Evolutionary conservation across 1,140 invertebrate species (phyloP).

Genomic region (Pseudoatta argentina): DNA sequence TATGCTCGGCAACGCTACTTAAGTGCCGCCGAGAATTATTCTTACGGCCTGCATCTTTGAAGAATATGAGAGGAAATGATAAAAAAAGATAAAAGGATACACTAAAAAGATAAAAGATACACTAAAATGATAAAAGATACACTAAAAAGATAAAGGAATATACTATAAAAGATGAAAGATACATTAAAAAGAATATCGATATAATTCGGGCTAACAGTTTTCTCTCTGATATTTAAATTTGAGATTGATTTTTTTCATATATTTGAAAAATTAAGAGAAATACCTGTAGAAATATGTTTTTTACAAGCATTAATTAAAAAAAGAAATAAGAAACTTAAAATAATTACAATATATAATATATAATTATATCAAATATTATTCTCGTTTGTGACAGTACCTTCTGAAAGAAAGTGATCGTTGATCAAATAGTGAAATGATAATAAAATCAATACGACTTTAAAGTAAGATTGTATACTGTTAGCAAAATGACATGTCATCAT

Average conservation of each 20-base stretch:
- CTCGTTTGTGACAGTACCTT: background rate
- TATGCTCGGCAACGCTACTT: conserved; percentile 83
- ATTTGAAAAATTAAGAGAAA: background rate
- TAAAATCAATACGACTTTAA: background rate
- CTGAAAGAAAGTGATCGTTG: background rate
- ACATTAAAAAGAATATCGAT: background rate
- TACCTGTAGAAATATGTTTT: background rate
- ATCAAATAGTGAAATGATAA: background rate
- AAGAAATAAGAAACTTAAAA: background rate
- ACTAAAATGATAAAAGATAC: background rate
- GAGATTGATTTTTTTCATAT: background rate
- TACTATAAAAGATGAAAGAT: background rate
- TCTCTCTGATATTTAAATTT: background rate
- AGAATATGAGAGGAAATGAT: background rate
- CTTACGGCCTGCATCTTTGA: conserved; percentile 12
- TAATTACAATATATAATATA: background rate
- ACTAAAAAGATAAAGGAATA: background rate
- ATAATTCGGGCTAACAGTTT: background rate
- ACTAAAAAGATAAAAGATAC: background rate
- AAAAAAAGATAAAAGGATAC: background rate
- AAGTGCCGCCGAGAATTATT: conserved; percentile 75
- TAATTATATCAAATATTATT: background rate
- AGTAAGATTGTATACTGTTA: background rate
- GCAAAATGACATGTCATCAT: background rate
- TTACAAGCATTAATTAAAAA: background rate